Evolutionary conservation across 2,888 invertebrate species (phyloP), one percentile per base, ranked within the genome.

Genomic region (Meiosimyza decipiens): DNA sequence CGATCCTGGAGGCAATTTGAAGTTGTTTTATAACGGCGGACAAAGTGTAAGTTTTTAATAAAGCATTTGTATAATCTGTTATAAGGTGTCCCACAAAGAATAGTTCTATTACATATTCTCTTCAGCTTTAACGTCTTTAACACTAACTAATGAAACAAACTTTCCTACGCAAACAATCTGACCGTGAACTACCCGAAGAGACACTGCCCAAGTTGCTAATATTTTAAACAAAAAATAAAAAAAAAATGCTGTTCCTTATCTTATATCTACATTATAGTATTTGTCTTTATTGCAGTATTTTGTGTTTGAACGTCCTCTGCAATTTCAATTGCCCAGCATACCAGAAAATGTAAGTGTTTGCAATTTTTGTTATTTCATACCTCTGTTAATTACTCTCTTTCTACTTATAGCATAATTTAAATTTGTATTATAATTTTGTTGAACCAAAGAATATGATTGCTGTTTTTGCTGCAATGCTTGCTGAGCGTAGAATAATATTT

Each of bases 361-460:
- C 40, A 40, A 9, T 40, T n/a, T 67, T 28, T 7, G 2, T 6
- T 11, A 40, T 16, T 11, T 15, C 40, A 64, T 6, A 64, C 22
- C 9, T 9, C 16, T 18, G 60, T 16, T 60, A 60, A 60, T 11
- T 64, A 9, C 3, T 70, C 72, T 65, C 57, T 12, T 22, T 66
- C 40, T 69, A 13, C 57, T n/a, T 89, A n/a, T 89, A 98, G 98
- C 93, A 96, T 86, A 98, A 98, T 88, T 89, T 99, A 80, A 96
- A 96, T 76, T 96, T 99, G 86, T 99, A 98, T 90, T 99, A 96
- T 88, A 98, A 96, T 88, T 98, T 98, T n/a, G 93, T 98, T 79
- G 96, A 97, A 86, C 90, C 94, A 67, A 92, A 93, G 84, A 97
- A 96, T 84, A 99, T 99, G 99, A 95, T 98, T 86, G 92, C 93